These are phyloP conservation scores for Ichneumon xanthorius DNA, from an alignment of 2,888 invertebrate genomes.

Conservation along the genomic window DNA sequence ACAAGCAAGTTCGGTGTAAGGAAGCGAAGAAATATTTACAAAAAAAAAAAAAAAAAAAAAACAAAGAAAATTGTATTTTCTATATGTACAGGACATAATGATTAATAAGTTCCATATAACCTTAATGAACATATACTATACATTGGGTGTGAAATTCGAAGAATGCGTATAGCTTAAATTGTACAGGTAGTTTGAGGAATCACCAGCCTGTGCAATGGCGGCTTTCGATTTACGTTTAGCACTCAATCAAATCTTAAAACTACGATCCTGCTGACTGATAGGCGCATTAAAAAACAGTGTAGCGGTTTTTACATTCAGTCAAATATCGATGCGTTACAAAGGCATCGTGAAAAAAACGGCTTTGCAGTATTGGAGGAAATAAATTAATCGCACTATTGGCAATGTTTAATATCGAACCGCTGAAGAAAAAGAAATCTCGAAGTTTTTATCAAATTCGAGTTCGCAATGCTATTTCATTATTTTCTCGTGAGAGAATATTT, in stretches of 20 bases:
- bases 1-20: neutral
- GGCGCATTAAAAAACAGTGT: neutral
- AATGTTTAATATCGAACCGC: neutral
- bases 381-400: neutral
- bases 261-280: neutral
- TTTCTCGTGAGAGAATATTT: neutral
- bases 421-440: neutral
- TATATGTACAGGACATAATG: slow-evolving; percentile 55
- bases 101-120: slow-evolving; percentile 21
- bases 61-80: slow-evolving; percentile 40
- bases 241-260: neutral
- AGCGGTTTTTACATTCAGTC: slow-evolving; percentile 1
- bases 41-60: slow-evolving; percentile 22
- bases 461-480: neutral
- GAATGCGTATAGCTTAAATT: neutral
- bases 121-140: slow-evolving; percentile 10
- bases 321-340: neutral
- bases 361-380: slow-evolving; percentile 1
- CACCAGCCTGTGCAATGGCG: neutral
- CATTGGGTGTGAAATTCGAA: neutral
- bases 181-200: neutral
- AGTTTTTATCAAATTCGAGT: neutral
- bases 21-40: neutral
- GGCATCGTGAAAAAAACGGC: neutral
- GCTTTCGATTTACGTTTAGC: neutral